phyloP scores from a whole-genome alignment of 2,888 invertebrate species.

The Lithophane semibrunnea region DNA sequence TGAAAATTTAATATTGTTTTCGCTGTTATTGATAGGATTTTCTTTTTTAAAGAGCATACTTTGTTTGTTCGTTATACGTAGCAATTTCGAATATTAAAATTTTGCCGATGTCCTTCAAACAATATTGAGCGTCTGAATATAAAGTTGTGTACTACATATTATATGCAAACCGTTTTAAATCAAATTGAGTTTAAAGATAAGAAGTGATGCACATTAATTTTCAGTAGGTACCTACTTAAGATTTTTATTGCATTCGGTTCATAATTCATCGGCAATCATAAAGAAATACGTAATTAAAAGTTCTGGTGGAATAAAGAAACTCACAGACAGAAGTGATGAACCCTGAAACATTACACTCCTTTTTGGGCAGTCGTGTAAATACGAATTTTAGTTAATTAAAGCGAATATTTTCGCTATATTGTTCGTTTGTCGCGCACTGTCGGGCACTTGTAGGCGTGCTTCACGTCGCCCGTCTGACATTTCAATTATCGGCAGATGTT shows the following conservation, averaged over 20 bases:
- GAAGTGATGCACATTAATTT: not conserved
- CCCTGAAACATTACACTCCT: too few species aligned
- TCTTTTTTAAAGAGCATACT: conserved; percentile 21
- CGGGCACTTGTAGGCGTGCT: conserved; percentile 51
- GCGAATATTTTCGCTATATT: conserved; percentile 43
- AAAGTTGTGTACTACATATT: not conserved
- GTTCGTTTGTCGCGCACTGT: conserved; percentile 44
- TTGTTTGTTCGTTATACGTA: conserved; percentile 27
- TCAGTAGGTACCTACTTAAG: not conserved
- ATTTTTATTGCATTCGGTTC: not conserved
- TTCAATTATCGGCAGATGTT: conserved; percentile 70
- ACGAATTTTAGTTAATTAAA: conserved; percentile 26
- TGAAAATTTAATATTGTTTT: conserved; percentile 31
- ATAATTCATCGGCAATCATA: not conserved
- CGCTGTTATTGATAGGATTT: conserved; percentile 20
- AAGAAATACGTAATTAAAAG: not conserved
- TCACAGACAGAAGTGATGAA: too few species aligned
- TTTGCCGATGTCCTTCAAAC: not conserved
- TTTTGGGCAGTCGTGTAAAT: not conserved
- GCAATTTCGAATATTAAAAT: conserved; percentile 32
- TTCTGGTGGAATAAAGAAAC: too few species aligned
- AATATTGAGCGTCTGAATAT: not conserved
- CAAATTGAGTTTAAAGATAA: not conserved
- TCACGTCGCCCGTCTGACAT: conserved; percentile 62
- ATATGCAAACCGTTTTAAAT: not conserved